These are phyloP conservation scores for Canis aureus DNA, from an alignment of 2,113 vertebrate genomes.

Conservation along the genomic window DNA sequence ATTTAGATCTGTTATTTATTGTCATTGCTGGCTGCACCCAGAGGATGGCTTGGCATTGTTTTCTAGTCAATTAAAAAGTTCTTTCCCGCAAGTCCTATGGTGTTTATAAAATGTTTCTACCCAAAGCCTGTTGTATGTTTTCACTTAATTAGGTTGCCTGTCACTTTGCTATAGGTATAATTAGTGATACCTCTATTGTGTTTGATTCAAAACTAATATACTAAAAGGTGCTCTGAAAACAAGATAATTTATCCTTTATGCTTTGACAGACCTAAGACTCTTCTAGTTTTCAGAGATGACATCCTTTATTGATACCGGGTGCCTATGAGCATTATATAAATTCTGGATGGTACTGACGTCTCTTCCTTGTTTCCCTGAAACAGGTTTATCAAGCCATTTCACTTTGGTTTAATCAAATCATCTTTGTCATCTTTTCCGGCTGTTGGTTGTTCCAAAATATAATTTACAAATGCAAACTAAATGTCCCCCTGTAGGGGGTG, in stretches of 20 bases:
- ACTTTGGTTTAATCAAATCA: neutral
- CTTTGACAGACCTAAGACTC: constrained; percentile 6
- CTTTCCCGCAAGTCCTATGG: neutral
- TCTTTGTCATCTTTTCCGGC: constrained; percentile 23
- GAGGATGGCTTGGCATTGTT: constrained; percentile 47
- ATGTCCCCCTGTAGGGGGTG: constrained; percentile 44
- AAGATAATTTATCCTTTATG: constrained; percentile 11
- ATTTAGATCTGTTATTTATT: constrained; percentile 33
- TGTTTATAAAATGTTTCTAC: constrained; percentile 54
- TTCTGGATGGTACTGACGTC: neutral
- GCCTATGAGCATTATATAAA: neutral
- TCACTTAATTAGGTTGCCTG: constrained; percentile 49
- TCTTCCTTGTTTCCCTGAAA: constrained; percentile 35
- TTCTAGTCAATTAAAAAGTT: neutral
- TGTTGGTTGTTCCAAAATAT: constrained; percentile 19
- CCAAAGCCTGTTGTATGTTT: constrained; percentile 1
- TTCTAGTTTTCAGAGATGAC: neutral
- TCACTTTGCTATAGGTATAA: constrained; percentile 40
- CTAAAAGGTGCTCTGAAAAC: constrained; percentile 17
- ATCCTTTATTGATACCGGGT: neutral
- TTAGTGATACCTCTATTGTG: constrained; percentile 42
- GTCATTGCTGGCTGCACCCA: neutral
- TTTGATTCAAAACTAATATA: constrained; percentile 49
- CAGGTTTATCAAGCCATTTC: neutral
- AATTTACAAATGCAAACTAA: constrained; percentile 64